Conservation (phyloP, 1,140 invertebrate genomes). For the Lordiphosa collinella region DNA sequence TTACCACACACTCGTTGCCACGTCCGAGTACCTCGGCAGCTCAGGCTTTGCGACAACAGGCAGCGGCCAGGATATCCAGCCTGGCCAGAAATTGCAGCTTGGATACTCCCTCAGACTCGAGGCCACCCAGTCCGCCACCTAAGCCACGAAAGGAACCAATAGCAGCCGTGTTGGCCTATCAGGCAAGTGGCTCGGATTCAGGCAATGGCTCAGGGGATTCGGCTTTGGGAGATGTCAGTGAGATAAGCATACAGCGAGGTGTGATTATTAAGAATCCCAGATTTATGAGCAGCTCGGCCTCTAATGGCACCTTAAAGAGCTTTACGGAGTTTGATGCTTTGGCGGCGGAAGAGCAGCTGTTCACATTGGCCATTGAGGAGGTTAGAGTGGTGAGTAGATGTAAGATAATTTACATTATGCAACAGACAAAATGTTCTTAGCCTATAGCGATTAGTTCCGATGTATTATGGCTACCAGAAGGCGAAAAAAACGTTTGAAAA, state of each 20-base stretch:
- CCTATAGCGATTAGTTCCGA: too few relatives aligned
- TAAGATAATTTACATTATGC: background rate
- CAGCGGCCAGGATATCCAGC: constrained; percentile 65
- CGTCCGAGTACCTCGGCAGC: constrained; percentile 67
- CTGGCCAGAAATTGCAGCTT: constrained; percentile 81
- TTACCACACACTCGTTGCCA: constrained; percentile 82
- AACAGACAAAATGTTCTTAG: too few relatives aligned
- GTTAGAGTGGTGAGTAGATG: constrained; percentile 63
- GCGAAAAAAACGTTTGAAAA: too few relatives aligned
- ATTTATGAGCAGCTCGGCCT: constrained; percentile 80
- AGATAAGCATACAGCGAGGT: constrained; percentile 77
- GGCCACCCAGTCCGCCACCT: constrained; percentile 83
- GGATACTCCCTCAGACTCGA: constrained; percentile 46
- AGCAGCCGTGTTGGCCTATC: constrained; percentile 83
- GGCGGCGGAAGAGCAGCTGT: constrained; percentile 83
- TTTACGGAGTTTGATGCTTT: constrained; percentile 84
- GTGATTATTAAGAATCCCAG: constrained; percentile 83
- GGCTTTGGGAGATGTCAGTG: constrained; percentile 83
- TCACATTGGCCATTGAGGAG: constrained; percentile 83
- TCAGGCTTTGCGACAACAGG: constrained; percentile 50
- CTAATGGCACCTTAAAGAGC: constrained; percentile 83
- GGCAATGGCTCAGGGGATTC: constrained; percentile 93
- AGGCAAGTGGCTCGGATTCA: constrained; percentile 91
- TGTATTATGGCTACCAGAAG: too few relatives aligned
- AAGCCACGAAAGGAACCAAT: constrained; percentile 83